Evolutionary conservation across 2,888 invertebrate species (phyloP), one percentile per base, ranked within the genome.

Genomic region (Heliconius sara): DNA sequence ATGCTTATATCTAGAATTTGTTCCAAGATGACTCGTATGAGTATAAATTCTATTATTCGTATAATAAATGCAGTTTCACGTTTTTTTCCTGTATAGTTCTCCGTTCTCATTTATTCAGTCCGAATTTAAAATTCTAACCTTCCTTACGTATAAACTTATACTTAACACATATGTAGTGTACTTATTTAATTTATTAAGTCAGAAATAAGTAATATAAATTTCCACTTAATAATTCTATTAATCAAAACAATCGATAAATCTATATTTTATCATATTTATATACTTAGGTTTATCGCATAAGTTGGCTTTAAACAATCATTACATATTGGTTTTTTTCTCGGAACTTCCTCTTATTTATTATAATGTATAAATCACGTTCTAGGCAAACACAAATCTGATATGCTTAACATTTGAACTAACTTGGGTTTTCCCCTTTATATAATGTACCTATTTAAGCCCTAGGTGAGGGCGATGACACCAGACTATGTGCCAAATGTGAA

Each of bases 401-500:
- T n/a, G 43, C 43, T 75, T 68, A 57, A 73, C 60, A 60, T 73
- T 60, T 76, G 34, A 68, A 76, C 71, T 81, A 81, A 82, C 83
- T 81, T 83, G 84, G 85, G 81, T 85, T 87, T 86, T 82, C 85
- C 85, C 83, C 71, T 77, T 80, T 76, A 79, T 72, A 68, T 80
- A 77, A 82, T 78, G 78, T 79, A 30, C 57, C 52, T 72, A 73
- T 22, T 73, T 60, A 85, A 87, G 87, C 87, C 87, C 87, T 88
- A 85, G 82, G 84, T 65, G 79, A 82, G 87, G 90, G 85, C 91
- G 85, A 89, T 91, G 91, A 92, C 92, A 88, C 86, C 85, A 83
- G 83, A 83, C 85, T 82, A 80, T 87, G 89, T 90, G 92, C 93
- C 92, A 93, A 93, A 92, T 90, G 90, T 88, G 90, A 91, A 91